Base-by-base conservation (phyloP, 2,888 invertebrate species). In the Halictus ligatus region DNA sequence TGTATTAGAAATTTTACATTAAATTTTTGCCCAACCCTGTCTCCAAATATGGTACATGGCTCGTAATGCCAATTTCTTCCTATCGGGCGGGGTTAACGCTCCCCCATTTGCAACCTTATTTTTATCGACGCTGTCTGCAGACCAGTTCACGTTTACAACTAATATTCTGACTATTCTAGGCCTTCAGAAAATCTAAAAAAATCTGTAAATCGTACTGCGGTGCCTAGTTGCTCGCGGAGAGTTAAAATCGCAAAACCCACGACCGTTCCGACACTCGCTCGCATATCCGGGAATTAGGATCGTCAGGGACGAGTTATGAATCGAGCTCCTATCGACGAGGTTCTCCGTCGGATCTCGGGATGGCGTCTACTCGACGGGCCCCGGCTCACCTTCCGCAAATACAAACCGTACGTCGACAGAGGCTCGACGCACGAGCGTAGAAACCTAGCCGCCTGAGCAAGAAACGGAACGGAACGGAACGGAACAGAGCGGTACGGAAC, bases 331-430 rank as follows among this genome's bases (percentile, higher is more conserved):
- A 21, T 21, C 12, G n/a, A 10, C 13, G 43, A 71, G 43, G n/a
- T n/a, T 71, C n/a, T 21, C 29, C 21, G 69, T 69, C 69, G 43
- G 13, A 75, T 54, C 40, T 54, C n/a, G 15, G n/a, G 6, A 40
- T 18, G 54, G 48, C 29, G 48, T 10, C 50, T 21, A 18, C 35
- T 58, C 54, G 25, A 71, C 25, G 13, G 5, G 78, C n/a, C 71
- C 29, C 75, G 43, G 46, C 46, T 71, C 43, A 50, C 69, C 72
- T n/a, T 46, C 35, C 84, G 72, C 84, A 74, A 80, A 77, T 76
- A 77, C 76, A 75, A 54, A 69, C 71, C 79, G 54, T 84, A 29
- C 78, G 64, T 75, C 84, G 74, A 35, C 50, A 40, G 64, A 40
- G 78, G 54, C 75, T 18, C 40, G 69, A 15, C n/a, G 40, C 58